Percentiles rank a stretch among this genome's conserved stretches.
Evolutionary conservation across 2,888 invertebrate species (phyloP).

Genomic region (Apantesis nais): DNA sequence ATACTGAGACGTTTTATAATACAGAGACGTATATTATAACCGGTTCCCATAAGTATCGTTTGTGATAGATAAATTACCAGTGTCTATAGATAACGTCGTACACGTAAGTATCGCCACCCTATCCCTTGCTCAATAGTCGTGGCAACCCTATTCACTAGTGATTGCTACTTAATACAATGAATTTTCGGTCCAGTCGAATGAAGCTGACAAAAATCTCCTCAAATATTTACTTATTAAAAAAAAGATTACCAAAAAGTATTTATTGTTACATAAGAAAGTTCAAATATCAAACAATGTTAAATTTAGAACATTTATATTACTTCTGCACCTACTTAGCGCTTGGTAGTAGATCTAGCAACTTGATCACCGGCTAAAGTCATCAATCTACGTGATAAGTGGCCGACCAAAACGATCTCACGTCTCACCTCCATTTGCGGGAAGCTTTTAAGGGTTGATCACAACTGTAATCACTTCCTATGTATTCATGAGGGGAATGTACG

Average conservation of each 20-base stretch:
- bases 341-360: constrained; percentile 25
- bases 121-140: background rate
- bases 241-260: background rate
- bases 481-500: constrained; percentile 38
- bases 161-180: background rate
- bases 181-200: background rate
- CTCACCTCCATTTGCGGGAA: constrained; percentile 41
- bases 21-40: background rate
- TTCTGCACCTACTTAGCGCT: constrained; percentile 14
- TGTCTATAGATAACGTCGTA: background rate
- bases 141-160: background rate
- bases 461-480: constrained; percentile 40
- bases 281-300: background rate
- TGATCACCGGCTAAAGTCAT: constrained; percentile 37
- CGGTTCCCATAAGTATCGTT: background rate
- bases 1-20: background rate
- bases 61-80: background rate
- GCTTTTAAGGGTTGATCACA: constrained; percentile 47
- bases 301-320: background rate
- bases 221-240: background rate
- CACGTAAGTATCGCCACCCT: background rate
- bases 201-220: background rate
- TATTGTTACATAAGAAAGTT: background rate
- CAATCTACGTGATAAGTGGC: constrained; percentile 47
- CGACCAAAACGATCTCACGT: constrained; percentile 47